Base-by-base conservation (phyloP, 23 tunicate species). In the Ascidia mentula region DNA sequence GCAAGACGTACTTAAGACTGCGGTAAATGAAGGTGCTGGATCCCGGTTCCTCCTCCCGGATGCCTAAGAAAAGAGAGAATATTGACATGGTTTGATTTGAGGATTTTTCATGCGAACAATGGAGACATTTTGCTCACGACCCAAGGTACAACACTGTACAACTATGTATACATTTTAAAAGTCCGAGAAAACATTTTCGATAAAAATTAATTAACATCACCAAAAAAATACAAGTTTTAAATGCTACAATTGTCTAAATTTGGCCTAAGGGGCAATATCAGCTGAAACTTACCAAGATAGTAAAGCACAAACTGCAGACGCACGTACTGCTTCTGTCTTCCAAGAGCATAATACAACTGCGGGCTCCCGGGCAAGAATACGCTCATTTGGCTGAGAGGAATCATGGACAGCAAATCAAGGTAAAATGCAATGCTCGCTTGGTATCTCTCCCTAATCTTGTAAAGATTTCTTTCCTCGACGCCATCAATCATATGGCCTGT, bases 401-500 rank as follows among this genome's bases (percentile, higher is more conserved):
- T 72, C 24, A 59, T 32, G 38, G 92, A 42, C n/a, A 84, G 0
- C 53, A 93, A 34, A 77, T 93, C 98, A 69, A 93, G 60, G 31
- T 40, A 81, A 76, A 93, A 84, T 22, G 76, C 84, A 2, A 84
- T 31, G 72, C 94, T 88, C 30, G 73, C 80, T 80, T 93, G 98
- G 71, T 88, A 93, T 45, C 98, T 69, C 30, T 73, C 59, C 61
- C 91, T 28, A 36, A 81, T 45, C 73, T 87, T 92, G 65, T 82
- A 45, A 22, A 92, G 72, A 78, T 87, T 92, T 65, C 86, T 46
- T 77, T 92, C 97, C 75, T 87, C 92, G 37, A 92, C 87, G 0
- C 97, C 97, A 46, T 87, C 92, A 32, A 82, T 79, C 80, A 87
- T 82, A 60, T 92, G 86, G 0, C 85, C 86, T 15, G 97, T 92